phyloP scores from a whole-genome alignment of 2,797 vertebrate species.

The Lepilemur ruficaudatus region DNA sequence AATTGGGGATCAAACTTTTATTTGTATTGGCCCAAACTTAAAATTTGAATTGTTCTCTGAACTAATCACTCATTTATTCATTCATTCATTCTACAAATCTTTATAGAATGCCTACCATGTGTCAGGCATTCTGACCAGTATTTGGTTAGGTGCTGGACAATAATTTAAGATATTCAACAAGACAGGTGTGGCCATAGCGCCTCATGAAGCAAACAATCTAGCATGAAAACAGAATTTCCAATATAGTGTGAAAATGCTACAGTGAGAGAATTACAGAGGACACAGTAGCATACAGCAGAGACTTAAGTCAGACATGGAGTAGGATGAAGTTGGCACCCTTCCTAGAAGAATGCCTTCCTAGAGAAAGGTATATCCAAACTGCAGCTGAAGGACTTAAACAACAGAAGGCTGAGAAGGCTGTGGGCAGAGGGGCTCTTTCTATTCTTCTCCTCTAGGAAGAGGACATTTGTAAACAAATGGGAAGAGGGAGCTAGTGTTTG shows the following conservation, averaged over 20 bases:
- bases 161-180: not conserved
- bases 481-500: not conserved
- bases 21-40: not conserved
- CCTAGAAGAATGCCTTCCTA: not conserved
- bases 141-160: not conserved
- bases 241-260: not conserved
- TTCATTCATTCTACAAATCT: not conserved
- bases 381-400: not conserved
- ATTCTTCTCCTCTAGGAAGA: not conserved
- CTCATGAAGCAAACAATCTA: not conserved
- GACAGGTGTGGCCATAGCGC: not conserved
- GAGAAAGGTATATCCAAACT: not conserved
- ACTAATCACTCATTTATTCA: not conserved
- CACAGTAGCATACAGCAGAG: not conserved
- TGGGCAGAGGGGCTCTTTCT: not conserved
- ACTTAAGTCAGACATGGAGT: not conserved
- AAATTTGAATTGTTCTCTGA: not conserved
- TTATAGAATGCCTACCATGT: not conserved
- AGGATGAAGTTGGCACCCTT: not conserved
- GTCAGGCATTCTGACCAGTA: not conserved
- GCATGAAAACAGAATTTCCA: not conserved
- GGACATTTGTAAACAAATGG: not conserved
- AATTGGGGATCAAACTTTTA: not conserved
- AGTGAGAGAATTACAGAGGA: not conserved
- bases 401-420: not conserved